These are phyloP conservation scores for Rhagoletis zephyria DNA, from an alignment of 1,140 invertebrate genomes.

Conservation along the genomic window DNA sequence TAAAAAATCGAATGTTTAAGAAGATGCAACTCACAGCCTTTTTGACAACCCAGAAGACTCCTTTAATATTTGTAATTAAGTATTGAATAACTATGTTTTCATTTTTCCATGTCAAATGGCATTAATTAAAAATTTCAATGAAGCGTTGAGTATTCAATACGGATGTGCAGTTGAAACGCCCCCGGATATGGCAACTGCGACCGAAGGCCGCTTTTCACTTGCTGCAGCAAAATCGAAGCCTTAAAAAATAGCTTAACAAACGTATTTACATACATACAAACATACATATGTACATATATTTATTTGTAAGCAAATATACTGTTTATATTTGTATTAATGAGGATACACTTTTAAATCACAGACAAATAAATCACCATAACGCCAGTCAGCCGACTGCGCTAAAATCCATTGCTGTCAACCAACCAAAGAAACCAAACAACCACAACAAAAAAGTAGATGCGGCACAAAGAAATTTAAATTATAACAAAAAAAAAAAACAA, in stretches of 20 bases:
- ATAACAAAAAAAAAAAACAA: slow-evolving; percentile 4
- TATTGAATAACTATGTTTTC: neutral
- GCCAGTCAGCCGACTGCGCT: slow-evolving; percentile 36
- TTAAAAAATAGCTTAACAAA: slow-evolving; percentile 22
- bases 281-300: neutral
- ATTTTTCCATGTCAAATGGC: neutral
- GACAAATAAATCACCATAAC: slow-evolving; percentile 54
- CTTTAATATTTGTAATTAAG: neutral
- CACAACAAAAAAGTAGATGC: neutral
- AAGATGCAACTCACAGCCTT: too few species aligned
- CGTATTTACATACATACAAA: neutral
- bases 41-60: too few species aligned
- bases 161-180: slow-evolving; percentile 23
- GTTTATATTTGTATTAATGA: slow-evolving; percentile 46
- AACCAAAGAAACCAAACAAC: neutral
- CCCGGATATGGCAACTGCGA: slow-evolving; percentile 41
- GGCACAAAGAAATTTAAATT: neutral
- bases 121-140: neutral
- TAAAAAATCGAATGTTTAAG: too few species aligned
- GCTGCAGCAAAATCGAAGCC: neutral
- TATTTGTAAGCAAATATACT: slow-evolving; percentile 34
- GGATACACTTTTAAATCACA: slow-evolving; percentile 52
- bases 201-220: slow-evolving; percentile 43
- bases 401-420: slow-evolving; percentile 46
- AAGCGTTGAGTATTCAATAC: slow-evolving; percentile 14